These are phyloP conservation scores for Numenius phaeopus DNA, from an alignment of 2,797 vertebrate genomes.

Conservation along the genomic window DNA sequence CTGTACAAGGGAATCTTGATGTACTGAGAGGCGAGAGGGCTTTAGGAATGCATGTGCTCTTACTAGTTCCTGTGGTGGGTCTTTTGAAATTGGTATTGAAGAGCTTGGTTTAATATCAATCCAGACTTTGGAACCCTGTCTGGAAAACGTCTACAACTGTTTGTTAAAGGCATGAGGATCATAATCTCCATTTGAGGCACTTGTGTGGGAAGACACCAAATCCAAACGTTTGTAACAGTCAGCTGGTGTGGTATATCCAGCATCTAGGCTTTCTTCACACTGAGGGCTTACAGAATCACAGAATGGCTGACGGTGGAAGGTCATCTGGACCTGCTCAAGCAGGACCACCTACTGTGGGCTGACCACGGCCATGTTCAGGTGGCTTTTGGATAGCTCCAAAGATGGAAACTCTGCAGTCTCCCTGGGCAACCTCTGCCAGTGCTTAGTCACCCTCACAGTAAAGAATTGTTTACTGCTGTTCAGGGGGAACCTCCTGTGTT, in stretches of 20 bases:
- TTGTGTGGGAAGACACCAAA: not conserved
- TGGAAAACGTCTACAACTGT: not conserved
- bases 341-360: not conserved
- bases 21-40: not conserved
- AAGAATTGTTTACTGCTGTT: not conserved
- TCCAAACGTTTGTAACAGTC: accelerated
- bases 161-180: not conserved
- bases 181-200: not conserved
- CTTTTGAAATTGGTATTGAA: not conserved
- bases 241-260: not conserved
- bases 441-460: not conserved
- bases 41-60: not conserved
- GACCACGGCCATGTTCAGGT: accelerated
- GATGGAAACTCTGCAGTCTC: not conserved
- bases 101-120: not conserved
- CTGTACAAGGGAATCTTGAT: not conserved
- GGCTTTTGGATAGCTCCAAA: not conserved
- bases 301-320: not conserved
- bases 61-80: not conserved
- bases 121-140: not conserved
- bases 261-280: not conserved
- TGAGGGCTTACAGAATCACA: not conserved
- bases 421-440: too few species aligned
- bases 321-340: not conserved
- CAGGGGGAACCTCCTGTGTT: not conserved